Conservation (phyloP, 92 coral and sea anemone species). For the Diadumene lineata region DNA sequence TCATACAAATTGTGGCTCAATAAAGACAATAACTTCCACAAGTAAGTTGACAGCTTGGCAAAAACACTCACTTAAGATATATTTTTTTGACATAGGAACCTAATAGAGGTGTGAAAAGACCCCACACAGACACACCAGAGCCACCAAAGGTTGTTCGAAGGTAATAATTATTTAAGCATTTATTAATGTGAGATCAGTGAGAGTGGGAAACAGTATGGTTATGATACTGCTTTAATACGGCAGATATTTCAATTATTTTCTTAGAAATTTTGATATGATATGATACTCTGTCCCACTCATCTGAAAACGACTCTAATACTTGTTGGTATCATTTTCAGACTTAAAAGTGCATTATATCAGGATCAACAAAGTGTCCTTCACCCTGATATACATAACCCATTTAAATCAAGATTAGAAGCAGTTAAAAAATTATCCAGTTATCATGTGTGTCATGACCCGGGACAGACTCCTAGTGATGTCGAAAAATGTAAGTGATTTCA, state of each 20-base stretch:
- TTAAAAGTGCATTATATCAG: conserved; percentile 73
- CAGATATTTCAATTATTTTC: too few relatives aligned
- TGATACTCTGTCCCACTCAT: too few relatives aligned
- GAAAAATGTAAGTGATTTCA: conserved; percentile 64
- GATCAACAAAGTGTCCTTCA: conserved; percentile 83
- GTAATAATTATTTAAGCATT: conserved; percentile 24
- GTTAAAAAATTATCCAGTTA: conserved; percentile 72
- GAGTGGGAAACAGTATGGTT: too few relatives aligned
- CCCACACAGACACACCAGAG: conserved; percentile 75
- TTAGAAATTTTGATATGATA: too few relatives aligned
- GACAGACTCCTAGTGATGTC: conserved; percentile 67
- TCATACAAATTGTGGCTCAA: too few relatives aligned
- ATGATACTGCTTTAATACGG: too few relatives aligned
- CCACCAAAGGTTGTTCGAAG: conserved; percentile 80
- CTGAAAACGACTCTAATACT: too few relatives aligned
- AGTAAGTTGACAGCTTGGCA: too few relatives aligned
- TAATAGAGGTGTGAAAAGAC: conserved; percentile 79
- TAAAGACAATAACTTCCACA: too few relatives aligned
- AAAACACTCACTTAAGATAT: too few relatives aligned
- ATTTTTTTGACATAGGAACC: conserved; percentile 44
- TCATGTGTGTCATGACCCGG: conserved; percentile 92
- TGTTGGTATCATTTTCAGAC: conserved; percentile 59
- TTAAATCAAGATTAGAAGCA: conserved; percentile 72
- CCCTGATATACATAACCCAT: conserved; percentile 75
- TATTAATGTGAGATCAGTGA: not conserved